These are phyloP conservation scores for Eumaeus atala DNA, from an alignment of 1,140 invertebrate genomes.

Conservation along the genomic window DNA sequence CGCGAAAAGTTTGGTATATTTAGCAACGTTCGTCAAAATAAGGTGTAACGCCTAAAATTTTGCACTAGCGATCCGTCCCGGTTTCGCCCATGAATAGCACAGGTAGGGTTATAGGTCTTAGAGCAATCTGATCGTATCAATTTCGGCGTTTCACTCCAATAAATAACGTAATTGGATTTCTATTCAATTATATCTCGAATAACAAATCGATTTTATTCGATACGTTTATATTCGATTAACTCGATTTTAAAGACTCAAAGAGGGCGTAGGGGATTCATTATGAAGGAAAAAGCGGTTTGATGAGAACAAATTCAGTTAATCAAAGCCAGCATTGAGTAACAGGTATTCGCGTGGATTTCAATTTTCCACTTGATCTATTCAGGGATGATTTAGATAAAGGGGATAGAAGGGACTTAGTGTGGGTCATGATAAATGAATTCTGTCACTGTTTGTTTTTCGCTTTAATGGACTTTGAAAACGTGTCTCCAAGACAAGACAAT, in stretches of 20 bases:
- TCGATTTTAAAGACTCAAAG: neutral
- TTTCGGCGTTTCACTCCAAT: too few relatives aligned
- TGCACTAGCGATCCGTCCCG: too few relatives aligned
- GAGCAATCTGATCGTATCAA: too few relatives aligned
- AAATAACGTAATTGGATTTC: neutral
- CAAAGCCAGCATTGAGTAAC: conserved; percentile 42
- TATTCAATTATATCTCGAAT: neutral
- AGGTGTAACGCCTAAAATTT: too few relatives aligned
- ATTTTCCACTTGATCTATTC: conserved; percentile 60
- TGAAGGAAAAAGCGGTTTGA: neutral
- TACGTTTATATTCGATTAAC: neutral
- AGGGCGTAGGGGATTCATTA: conserved; percentile 1
- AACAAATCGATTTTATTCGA: neutral
- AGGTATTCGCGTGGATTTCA: conserved; percentile 37
- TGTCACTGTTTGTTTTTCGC: neutral
- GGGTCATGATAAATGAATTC: conserved; percentile 31
- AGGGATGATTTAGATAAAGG: conserved; percentile 49
- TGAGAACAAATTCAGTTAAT: conserved; percentile 20
- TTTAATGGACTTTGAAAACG: conserved; percentile 1
- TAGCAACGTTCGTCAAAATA: too few relatives aligned
- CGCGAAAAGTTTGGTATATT: too few relatives aligned
- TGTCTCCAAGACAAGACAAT: too few relatives aligned
- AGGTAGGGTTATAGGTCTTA: too few relatives aligned
- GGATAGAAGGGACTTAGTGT: conserved; percentile 26
- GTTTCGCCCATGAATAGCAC: too few relatives aligned